phyloP scores from a whole-genome alignment of 2,797 vertebrate species.

The Typhlichthys subterraneus region DNA sequence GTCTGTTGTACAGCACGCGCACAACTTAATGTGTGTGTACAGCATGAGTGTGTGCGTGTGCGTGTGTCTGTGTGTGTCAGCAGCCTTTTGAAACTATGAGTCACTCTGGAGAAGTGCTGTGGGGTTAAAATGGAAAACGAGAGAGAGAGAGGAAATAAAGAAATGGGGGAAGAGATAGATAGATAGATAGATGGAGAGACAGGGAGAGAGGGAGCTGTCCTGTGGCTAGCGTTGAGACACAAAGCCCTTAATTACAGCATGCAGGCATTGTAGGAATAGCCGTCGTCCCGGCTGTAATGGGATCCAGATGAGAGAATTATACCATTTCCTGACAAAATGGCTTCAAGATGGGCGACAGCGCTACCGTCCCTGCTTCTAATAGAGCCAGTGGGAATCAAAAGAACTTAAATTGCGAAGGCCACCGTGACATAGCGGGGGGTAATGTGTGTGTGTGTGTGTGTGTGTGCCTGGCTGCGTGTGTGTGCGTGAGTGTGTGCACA shows the following conservation, averaged over 20 bases:
- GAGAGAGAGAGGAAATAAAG: slow-evolving; percentile 20
- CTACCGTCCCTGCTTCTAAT: slow-evolving; percentile 70
- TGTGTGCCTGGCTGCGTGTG: not conserved
- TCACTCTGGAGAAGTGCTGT: slow-evolving; percentile 15
- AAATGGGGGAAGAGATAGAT: slow-evolving; percentile 6
- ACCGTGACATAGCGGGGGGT: slow-evolving; percentile 18
- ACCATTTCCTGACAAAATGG: slow-evolving; percentile 76
- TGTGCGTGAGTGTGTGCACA: not conserved
- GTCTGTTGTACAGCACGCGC: not conserved
- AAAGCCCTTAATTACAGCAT: slow-evolving; percentile 77
- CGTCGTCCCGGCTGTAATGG: slow-evolving; percentile 68
- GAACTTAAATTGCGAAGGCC: slow-evolving; percentile 22
- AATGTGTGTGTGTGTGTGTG: slow-evolving; percentile 4
- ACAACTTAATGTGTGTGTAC: not conserved
- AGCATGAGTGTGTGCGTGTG: not conserved
- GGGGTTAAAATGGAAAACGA: slow-evolving; percentile 29
- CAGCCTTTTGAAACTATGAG: not conserved
- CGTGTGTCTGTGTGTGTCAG: slow-evolving; percentile 9
- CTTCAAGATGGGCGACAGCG: slow-evolving; percentile 72
- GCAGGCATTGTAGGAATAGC: slow-evolving; percentile 67
- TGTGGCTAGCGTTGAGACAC: slow-evolving; percentile 62
- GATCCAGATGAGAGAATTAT: slow-evolving; percentile 82
- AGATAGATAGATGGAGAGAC: slow-evolving; percentile 16
- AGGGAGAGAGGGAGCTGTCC: slow-evolving; percentile 45
- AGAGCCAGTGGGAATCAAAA: slow-evolving; percentile 49